These are phyloP conservation scores for Sericinus montela DNA, from an alignment of 2,888 invertebrate species.

Conservation along the genomic window DNA sequence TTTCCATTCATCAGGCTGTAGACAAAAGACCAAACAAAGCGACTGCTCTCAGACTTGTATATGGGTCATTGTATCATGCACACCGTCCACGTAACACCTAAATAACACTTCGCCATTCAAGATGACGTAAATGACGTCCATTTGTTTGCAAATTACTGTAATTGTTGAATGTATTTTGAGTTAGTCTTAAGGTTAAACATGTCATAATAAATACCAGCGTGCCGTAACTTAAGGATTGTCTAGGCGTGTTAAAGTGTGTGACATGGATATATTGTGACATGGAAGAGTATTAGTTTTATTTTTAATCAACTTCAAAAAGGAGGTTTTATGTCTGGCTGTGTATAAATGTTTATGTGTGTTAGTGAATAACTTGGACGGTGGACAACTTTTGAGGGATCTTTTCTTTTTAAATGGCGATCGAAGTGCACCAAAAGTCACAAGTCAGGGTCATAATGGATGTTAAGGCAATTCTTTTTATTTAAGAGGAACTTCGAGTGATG, in stretches of 20 bases:
- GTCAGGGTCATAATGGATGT: too few species aligned
- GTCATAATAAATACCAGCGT: slow-evolving; percentile 4
- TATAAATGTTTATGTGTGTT: too few species aligned
- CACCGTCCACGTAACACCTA: slow-evolving; percentile 1
- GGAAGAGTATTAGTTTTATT: too few species aligned
- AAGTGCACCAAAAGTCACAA: too few species aligned
- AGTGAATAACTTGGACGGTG: too few species aligned
- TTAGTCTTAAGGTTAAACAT: neutral
- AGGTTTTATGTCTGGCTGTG: too few species aligned
- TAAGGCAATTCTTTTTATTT: too few species aligned
- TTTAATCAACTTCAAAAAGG: too few species aligned
- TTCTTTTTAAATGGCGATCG: too few species aligned
- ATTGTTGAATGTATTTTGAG: neutral
- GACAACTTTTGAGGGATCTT: too few species aligned
- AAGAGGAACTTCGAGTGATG: too few species aligned
- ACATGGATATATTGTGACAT: too few species aligned
- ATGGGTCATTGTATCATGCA: slow-evolving; percentile 9
- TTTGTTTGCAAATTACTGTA: neutral
- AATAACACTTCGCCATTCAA: slow-evolving; percentile 1
- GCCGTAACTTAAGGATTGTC: neutral
- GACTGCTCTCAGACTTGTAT: neutral
- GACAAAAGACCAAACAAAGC: slow-evolving; percentile 3
- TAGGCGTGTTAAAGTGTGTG: neutral
- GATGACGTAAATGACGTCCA: slow-evolving; percentile 9
- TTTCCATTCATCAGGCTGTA: slow-evolving; percentile 5